Evolutionary conservation across 1,140 invertebrate species (phyloP), one percentile per base, ranked within the genome.

Genomic region (Cryptotermes secundus): DNA sequence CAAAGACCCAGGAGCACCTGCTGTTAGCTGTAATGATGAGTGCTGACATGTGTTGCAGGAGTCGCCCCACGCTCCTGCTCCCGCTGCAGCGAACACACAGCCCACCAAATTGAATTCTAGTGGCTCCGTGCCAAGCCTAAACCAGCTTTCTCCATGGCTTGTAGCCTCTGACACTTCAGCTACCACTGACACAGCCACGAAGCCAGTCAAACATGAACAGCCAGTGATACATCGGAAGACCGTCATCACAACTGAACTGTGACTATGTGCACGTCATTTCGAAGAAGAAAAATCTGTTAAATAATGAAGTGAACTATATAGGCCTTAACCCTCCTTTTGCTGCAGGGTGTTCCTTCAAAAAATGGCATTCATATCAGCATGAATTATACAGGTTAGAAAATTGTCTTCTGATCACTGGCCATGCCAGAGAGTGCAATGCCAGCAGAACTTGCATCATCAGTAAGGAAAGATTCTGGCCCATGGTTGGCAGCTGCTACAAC

Each of bases 221-320:
- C 93, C 93, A 83, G 91, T 94, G 86, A 94, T 96, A 84, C 94
- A 95, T 83, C 92, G 95, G 86, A 96, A 96, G 91, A 95, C 95
- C 85, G 95, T 96, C 86, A 96, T 96, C 86, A 96, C 95, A 85
- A 96, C 95, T 7, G 85, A 85, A 53, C 72, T 83, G 45, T 85
- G 80, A 85, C 22, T 14, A 34, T 35, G 7, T 26, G 49, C 59
- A 26, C 14, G 59, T 72, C 26, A 26, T 31, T 72, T 4, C n/a
- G 10, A 26, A 72, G 59, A 72, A 7, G 26, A 72, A 72, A 72
- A 14, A 9, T n/a, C 14, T 26, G 16, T 22, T 16, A 49, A 19
- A 19, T 22, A 49, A 19, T 49, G 45, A 49, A 49, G 45, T 49
- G 19, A 49, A 49, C 45, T 19, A 49, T 14, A 49, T 14, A 3